Evolutionary conservation across 2,797 vertebrate genomes (phyloP), one percentile per base, ranked within the genome.

Genomic region (Notolabrus celidotus): DNA sequence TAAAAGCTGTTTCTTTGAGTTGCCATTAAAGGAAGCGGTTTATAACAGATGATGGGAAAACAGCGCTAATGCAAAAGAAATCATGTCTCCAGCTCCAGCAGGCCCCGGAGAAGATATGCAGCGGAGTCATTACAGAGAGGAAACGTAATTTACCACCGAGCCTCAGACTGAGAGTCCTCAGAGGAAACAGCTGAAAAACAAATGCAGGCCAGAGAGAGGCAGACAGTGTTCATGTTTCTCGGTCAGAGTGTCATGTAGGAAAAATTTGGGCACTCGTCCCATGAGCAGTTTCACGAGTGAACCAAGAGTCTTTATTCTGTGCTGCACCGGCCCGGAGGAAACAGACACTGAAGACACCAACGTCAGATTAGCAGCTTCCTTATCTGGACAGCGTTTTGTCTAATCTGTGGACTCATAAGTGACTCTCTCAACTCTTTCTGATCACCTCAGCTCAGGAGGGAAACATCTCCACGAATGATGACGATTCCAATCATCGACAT

Each of bases 161-260:
- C 66, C 71, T 79, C 61, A 68, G 83, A 84, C 86, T 74, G 59
- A 65, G 46, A 61, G 70, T 71, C 88, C 83, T 71, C 10, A 2
- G 86, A 84, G 85, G 84, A 78, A 87, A 92, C 84, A 88, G 86
- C 86, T 89, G 85, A 91, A 86, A 89, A 89, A 90, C 65, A 67
- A 87, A 91, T 86, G 83, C 49, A 69, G 68, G 59, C 54, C 72
- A 69, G 51, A 67, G 25, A 78, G 19, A 70, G 65, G 3, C 10
- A 2, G 27, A 67, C 31, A 68, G 43, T 39, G 43, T 34, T 17
- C 15, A 71, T 69, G 70, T 77, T 71, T 68, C 74, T 75, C 52
- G 29, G 51, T 80, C 64, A 53, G 67, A 84, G 70, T 73, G 77
- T 78, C 59, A 62, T 67, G 80, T 20, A 70, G 76, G 85, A 86